Percentiles rank a stretch among this genome's conserved stretches.
Conservation (phyloP, 1,140 invertebrate genomes). For the Cryptotermes secundus region DNA sequence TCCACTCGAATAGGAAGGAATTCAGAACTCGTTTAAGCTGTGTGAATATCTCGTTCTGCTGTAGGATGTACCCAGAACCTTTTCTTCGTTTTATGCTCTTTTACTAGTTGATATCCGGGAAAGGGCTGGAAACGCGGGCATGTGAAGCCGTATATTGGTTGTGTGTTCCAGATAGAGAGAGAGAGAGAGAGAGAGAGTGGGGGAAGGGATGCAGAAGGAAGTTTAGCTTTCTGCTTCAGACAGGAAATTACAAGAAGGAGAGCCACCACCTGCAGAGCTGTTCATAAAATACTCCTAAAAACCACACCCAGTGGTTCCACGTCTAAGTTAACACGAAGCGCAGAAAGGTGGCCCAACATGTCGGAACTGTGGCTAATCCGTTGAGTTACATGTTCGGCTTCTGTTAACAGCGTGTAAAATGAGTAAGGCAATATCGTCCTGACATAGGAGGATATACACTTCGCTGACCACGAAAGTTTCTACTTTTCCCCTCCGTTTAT, state of each 20-base stretch:
- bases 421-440: background rate
- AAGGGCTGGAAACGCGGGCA: background rate
- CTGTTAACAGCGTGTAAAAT: background rate
- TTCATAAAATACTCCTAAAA: slow-evolving; percentile 4
- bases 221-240: slow-evolving; percentile 16
- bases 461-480: too few species aligned
- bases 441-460: background rate
- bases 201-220: background rate
- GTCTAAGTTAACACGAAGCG: background rate
- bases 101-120: slow-evolving; percentile 3
- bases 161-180: background rate
- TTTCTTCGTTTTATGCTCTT: background rate
- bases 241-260: slow-evolving; percentile 2
- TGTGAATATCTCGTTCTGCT: background rate
- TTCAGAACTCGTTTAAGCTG: too few species aligned
- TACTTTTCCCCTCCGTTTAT: too few species aligned
- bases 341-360: too few species aligned
- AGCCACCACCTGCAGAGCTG: background rate
- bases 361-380: background rate
- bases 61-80: background rate
- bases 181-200: background rate
- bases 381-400: background rate
- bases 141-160: background rate
- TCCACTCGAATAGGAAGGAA: too few species aligned
- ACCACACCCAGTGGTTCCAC: background rate